Base-by-base conservation (phyloP, 2,888 invertebrate genomes). In the Lithosia quadra region DNA sequence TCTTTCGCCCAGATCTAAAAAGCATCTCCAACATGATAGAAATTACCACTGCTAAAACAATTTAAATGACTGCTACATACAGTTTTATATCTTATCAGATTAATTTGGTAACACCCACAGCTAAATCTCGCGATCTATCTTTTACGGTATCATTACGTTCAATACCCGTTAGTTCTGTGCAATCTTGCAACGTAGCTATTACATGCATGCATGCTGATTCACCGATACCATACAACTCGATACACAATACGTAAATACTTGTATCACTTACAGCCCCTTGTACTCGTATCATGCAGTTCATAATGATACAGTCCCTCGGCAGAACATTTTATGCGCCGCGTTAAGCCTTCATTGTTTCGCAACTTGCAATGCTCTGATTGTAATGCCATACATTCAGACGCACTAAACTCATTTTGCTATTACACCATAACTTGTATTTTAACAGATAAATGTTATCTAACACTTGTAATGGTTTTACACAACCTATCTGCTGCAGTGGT, bases 301-400 rank as follows among this genome's bases (percentile, higher is more conserved):
- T 87, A 84, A 88, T 87, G 83, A 79, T 84, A 84, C 84, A 82
- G 84, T 88, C 86, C 84, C 89, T 89, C 90, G 84, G 86, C 86
- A 83, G 87, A 91, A 90, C 91, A 88, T 90, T 91, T 91, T 91
- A 90, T 88, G 84, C 86, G 87, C 86, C 67, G 73, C 72, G 75
- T 65, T 86, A 87, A 86, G 87, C 90, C 89, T 88, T 89, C 89
- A 90, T 91, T 90, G 90, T 93, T 91, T 92, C 88, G 90, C 92
- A 93, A 94, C 81, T 73, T 84, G 92, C 90, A 92, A 91, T 93
- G 93, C 93, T 93, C 93, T 92, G 93, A 93, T 93, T 93, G 89
- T 90, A 92, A 89, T 83, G 87, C 90, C 90, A 90, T 90, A 84
- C 84, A 85, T 82, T 86, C 85, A 84, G 81, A 83, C 84, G 78